Percentiles rank a stretch among this genome's conserved stretches.
Evolutionary conservation across 2,113 vertebrate genomes (phyloP).

Genomic region (Passer domesticus): DNA sequence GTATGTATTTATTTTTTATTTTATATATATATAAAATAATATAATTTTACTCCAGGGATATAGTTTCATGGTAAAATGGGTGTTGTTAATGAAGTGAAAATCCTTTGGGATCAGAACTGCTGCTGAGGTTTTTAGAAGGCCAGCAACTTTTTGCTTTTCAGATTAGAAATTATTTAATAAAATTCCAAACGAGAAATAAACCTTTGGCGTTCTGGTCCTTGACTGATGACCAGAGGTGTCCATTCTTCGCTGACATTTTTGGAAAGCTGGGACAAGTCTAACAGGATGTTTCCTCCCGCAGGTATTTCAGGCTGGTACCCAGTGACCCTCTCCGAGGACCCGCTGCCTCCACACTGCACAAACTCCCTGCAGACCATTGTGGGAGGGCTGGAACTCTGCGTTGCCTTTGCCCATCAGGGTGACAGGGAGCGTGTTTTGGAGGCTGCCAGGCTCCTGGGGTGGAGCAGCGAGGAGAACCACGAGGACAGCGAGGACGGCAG

Average conservation of each 20-base stretch:
- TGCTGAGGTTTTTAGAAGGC: background rate
- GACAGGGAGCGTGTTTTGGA: conserved; percentile 85
- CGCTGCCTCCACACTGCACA: background rate
- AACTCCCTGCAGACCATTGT: conserved; percentile 66
- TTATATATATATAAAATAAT: too few species aligned
- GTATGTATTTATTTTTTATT: too few species aligned
- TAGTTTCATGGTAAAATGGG: background rate
- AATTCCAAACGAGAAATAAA: background rate
- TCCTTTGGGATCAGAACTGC: background rate
- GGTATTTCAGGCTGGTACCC: conserved; percentile 94
- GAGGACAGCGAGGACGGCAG: conserved; percentile 28
- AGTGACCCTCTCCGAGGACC: conserved; percentile 69
- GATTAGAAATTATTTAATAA: background rate
- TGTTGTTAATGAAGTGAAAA: background rate
- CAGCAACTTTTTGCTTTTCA: background rate
- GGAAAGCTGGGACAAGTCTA: background rate
- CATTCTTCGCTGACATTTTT: background rate
- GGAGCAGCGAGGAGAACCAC: conserved; percentile 62
- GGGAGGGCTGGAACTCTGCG: conserved; percentile 87
- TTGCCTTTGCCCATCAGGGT: conserved; percentile 80
- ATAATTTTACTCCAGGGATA: too few species aligned
- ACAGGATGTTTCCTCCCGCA: background rate
- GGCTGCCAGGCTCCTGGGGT: conserved; percentile 81
- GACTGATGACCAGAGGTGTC: fast-evolving
- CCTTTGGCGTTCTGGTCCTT: background rate